These are phyloP conservation scores for Drosophila mimetica DNA, from an alignment of 2,888 invertebrate genomes.

Conservation along the genomic window DNA sequence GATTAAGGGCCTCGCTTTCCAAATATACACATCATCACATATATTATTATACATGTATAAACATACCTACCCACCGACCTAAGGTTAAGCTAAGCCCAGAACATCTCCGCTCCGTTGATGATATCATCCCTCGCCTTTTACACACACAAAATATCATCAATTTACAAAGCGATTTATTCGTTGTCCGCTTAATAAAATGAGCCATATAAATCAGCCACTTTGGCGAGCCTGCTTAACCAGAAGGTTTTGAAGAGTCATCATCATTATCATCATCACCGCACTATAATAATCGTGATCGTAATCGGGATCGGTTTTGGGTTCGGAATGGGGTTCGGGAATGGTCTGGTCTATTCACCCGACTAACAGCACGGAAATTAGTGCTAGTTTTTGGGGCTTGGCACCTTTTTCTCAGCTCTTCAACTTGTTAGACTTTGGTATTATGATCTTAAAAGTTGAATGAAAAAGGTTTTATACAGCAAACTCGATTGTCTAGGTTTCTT, in stretches of 20 bases:
- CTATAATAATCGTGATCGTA: neutral
- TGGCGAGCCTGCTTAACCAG: conserved; percentile 27
- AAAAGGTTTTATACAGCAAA: neutral
- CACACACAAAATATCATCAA: conserved; percentile 35
- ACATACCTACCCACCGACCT: too few relatives aligned
- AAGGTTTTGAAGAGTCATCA: conserved; percentile 23
- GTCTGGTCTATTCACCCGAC: conserved; percentile 23
- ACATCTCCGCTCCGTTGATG: conserved; percentile 19
- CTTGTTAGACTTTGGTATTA: neutral
- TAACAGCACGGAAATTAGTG: conserved; percentile 15
- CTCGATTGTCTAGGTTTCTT: neutral
- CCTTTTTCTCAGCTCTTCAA: neutral
- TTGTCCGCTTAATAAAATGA: conserved; percentile 49
- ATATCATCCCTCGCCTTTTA: conserved; percentile 23
- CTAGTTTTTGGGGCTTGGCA: conserved; percentile 33
- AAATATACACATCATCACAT: too few relatives aligned
- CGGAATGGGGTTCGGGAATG: too few relatives aligned
- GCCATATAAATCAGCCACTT: conserved; percentile 41
- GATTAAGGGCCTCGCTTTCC: conserved; percentile 22
- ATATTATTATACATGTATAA: too few relatives aligned
- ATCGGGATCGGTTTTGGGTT: conserved; percentile 2
- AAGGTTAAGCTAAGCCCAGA: conserved; percentile 17
- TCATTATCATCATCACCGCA: conserved; percentile 3
- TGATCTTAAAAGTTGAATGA: neutral
- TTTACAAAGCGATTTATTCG: conserved; percentile 44